phyloP scores from a whole-genome alignment of 1,140 invertebrate species.

The Brachionus paranguensis region DNA sequence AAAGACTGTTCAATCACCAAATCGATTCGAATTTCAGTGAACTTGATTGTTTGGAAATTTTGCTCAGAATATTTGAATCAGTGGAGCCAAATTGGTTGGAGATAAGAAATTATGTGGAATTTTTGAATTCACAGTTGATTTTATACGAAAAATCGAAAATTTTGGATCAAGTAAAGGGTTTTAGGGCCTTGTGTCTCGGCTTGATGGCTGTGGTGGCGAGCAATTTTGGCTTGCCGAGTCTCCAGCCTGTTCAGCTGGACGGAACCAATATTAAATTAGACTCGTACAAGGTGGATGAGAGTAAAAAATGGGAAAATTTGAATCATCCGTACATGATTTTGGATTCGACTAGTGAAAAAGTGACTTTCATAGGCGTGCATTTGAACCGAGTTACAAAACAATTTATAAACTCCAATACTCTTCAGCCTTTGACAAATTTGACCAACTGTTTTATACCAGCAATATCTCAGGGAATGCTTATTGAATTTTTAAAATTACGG shows the following conservation, averaged over 20 bases:
- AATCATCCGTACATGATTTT: conserved; percentile 14
- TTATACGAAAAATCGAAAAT: conserved; percentile 47
- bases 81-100: conserved; percentile 50
- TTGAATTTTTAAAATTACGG: background rate
- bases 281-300: background rate
- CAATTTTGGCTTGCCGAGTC: conserved; percentile 19
- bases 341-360: background rate
- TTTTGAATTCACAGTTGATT: conserved; percentile 49
- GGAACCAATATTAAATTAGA: background rate
- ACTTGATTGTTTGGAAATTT: background rate
- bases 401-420: conserved; percentile 6
- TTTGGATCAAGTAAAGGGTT: background rate
- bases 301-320: conserved; percentile 20
- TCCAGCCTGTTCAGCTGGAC: background rate
- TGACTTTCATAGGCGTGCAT: conserved; percentile 23
- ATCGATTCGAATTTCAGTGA: background rate
- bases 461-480: background rate
- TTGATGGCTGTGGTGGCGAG: background rate
- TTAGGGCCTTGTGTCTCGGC: background rate
- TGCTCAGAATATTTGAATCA: conserved; percentile 45
- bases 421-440: conserved; percentile 1
- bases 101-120: conserved; percentile 50
- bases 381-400: background rate
- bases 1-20: background rate
- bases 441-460: background rate